Base-by-base conservation (phyloP, 2,113 vertebrate species). In the Rhinolophus ferrumequinum region DNA sequence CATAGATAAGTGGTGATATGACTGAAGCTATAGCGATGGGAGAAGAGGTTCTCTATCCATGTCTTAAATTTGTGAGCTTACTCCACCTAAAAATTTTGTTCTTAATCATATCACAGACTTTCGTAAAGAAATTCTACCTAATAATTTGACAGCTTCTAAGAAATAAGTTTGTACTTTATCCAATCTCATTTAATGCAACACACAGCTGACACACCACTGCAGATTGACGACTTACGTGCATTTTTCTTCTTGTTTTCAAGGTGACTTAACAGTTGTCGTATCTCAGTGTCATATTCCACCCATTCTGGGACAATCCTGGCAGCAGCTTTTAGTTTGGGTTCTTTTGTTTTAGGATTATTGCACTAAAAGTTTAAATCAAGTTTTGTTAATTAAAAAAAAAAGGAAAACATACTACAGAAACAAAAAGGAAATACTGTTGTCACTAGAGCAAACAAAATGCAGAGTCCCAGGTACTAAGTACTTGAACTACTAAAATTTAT, bases 311-410 rank as follows among this genome's bases (percentile, higher is more conserved):
- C 99, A 72, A 99, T 99, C 79, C 99, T 98, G 11, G 98, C 98
- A 30, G 99, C 99, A 13, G 99, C 99, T 89, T 99, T 98, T 54
- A 99, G 96, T 97, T 99, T 99, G 38, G 99, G 99, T 98, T 99
- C 99, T 98, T 99, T 99, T 87, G 99, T 99, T 97, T 99, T 99
- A 33, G 99, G 99, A 97, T 99, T 99, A 98, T 99, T 99, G 97
- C 99, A 99, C 99, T 99, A 97, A 38, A 98, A 96, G 33, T 96
- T 97, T 73, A 93, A 98, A 97, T 1, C 96, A 24, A 90, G 9
- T 7, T 86, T 44, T 80, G 91, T 93, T 92, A 90, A 91, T 79
- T 62, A 44, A 44, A 44, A 44, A 58, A 30, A 95, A 52, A 13
- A 60, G 10, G 96, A 79, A 41, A 33, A 0, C 76, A 77, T 24